Conservation (phyloP, 2,888 invertebrate species). For the Matsumyia berberina region DNA sequence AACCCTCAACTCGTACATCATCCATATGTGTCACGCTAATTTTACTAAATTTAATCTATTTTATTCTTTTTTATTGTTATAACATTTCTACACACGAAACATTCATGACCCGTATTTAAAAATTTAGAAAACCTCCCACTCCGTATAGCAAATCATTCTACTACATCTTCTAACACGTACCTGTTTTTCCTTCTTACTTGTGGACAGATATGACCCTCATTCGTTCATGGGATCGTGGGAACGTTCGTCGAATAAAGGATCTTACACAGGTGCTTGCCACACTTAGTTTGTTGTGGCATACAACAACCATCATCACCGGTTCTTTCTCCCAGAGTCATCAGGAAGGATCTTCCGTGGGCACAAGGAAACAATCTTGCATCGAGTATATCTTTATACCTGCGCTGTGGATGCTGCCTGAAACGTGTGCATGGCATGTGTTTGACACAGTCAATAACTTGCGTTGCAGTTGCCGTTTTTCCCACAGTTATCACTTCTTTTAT, state of each 20-base stretch:
- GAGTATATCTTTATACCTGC: constrained; percentile 17
- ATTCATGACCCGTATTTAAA: too few relatives aligned
- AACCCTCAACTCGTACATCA: too few relatives aligned
- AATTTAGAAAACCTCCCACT: too few relatives aligned
- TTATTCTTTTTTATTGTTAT: too few relatives aligned
- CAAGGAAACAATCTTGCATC: constrained; percentile 25
- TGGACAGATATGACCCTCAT: constrained; percentile 52
- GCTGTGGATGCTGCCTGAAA: constrained; percentile 26
- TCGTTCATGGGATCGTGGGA: constrained; percentile 55
- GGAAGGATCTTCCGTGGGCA: constrained; percentile 49
- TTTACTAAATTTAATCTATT: too few relatives aligned
- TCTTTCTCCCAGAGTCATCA: constrained; percentile 25
- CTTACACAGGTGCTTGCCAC: constrained; percentile 66
- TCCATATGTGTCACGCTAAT: too few relatives aligned
- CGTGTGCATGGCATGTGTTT: constrained; percentile 72
- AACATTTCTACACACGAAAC: too few relatives aligned
- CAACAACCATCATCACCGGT: constrained; percentile 41
- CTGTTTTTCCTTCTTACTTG: too few relatives aligned
- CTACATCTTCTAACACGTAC: too few relatives aligned
- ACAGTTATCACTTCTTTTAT: constrained; percentile 33
- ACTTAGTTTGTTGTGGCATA: constrained; percentile 66
- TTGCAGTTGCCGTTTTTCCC: constrained; percentile 74
- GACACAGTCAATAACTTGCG: constrained; percentile 59
- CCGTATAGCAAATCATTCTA: too few relatives aligned
- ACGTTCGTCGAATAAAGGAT: constrained; percentile 23